Conservation (phyloP, 53 echinoderm and acorn worm genomes). For the Astropecten irregularis region DNA sequence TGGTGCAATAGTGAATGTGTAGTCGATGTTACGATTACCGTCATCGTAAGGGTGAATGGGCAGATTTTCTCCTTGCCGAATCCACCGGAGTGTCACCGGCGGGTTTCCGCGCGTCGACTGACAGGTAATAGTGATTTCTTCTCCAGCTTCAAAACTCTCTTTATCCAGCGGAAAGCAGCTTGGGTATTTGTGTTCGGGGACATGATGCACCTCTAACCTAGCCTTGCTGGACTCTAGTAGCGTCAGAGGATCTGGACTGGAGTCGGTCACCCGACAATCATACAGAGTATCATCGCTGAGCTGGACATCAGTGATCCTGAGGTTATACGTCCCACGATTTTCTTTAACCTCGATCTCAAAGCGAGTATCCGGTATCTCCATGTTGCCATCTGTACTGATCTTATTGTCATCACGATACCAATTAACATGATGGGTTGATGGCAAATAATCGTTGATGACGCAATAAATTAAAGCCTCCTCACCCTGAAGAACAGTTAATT, state of each 20-base stretch:
- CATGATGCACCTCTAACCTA: conserved; percentile 79
- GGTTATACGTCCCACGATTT: conserved; percentile 70
- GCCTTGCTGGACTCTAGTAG: conserved; percentile 56
- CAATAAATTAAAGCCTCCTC: conserved; percentile 72
- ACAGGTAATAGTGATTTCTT: conserved; percentile 68
- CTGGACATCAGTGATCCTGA: conserved; percentile 67
- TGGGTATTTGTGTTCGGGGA: conserved; percentile 75
- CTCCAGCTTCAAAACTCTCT: conserved; percentile 70
- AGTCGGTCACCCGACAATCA: conserved; percentile 58
- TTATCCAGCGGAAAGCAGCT: conserved; percentile 63
- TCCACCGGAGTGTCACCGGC: conserved; percentile 82
- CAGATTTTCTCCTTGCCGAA: conserved; percentile 36
- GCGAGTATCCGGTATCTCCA: conserved; percentile 26
- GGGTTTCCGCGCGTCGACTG: conserved; percentile 86
- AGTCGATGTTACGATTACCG: conserved; percentile 70
- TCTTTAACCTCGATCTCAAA: conserved; percentile 58
- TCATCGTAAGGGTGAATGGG: conserved; percentile 43
- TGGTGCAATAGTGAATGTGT: conserved; percentile 58
- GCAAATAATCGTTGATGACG: conserved; percentile 50
- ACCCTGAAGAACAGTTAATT: conserved; percentile 59
- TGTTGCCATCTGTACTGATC: conserved; percentile 53
- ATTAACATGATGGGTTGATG: conserved; percentile 51
- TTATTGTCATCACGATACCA: conserved; percentile 65
- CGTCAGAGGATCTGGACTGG: neutral
- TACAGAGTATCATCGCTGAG: conserved; percentile 73